Base-by-base conservation (phyloP, 2,113 vertebrate species). In the Donacobius atricapilla region DNA sequence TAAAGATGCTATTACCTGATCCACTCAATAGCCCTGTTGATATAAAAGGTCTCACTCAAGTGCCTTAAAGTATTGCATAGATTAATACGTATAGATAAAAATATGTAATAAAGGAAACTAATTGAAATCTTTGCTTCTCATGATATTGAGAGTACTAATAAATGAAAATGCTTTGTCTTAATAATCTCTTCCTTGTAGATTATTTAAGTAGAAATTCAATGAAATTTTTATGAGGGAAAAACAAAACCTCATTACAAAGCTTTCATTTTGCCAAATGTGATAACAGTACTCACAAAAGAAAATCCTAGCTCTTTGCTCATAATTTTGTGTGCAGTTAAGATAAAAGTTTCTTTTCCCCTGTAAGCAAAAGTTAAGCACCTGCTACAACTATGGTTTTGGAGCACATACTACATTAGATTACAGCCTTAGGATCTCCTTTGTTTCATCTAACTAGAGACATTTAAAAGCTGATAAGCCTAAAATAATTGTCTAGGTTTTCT, bases 401-500 rank as follows among this genome's bases (percentile, higher is more conserved):
- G 23, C 63, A 35, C 18, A 31, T 8, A 15, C 3, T 68, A 17
- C 8, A 24, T 56, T 77, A 57, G 22, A 80, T 80, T 95, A 56
- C 45, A 65, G 58, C 48, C 57, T 85, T 80, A 54, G 27, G 35
- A 77, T 58, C 51, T 70, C 35, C 50, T 92, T 90, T 93, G 31
- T 83, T 63, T 90, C 56, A 78, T 42, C 63, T 66, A 89, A 78
- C 76, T 70, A 77, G 66, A 83, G 64, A 42, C 39, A 66, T 87
- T 94, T 77, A 80, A 90, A 92, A 54, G 35, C 44, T 94, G 89
- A 95, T 97, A 96, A 96, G 30, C 27, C 30, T 89, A 83, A 95
- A 37, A 10, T 93, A 83, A 92, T 95, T 92, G 58, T 47, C 30
- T 90, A 37, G 47, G 16, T 35, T 93, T 68, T 47, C 35, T 47